phyloP scores from a whole-genome alignment of 1,140 invertebrate genomes.

The Tyrophagus putrescentiae region DNA sequence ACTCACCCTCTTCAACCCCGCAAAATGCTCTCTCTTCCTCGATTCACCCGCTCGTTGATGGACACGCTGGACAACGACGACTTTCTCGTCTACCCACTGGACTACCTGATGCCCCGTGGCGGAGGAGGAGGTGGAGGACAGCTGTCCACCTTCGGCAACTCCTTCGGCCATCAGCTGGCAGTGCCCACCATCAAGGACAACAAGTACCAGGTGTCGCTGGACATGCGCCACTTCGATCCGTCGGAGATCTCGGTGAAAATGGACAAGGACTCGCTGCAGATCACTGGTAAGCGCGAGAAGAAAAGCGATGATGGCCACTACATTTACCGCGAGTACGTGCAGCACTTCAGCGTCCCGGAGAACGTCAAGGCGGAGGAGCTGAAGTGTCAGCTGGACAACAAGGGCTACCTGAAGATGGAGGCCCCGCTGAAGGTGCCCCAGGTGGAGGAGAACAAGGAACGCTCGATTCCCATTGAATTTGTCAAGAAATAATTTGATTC shows the following conservation, averaged over 20 bases:
- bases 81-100: not conserved
- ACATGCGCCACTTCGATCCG: constrained; percentile 18
- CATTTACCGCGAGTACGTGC: constrained; percentile 8
- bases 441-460: not conserved
- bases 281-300: constrained; percentile 20
- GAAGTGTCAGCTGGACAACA: constrained; percentile 2
- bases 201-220: constrained; percentile 17
- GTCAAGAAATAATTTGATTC: too few species aligned
- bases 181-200: constrained; percentile 1
- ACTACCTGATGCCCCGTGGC: not conserved
- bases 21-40: not conserved
- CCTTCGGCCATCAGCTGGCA: not conserved
- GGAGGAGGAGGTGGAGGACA: too few species aligned
- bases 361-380: constrained; percentile 7
- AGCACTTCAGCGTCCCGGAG: not conserved
- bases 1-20: too few species aligned
- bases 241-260: constrained; percentile 19
- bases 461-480: not conserved
- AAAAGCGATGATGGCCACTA: constrained; percentile 18
- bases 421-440: not conserved
- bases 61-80: not conserved
- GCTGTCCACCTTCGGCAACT: too few species aligned
- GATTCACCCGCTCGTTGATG: not conserved
- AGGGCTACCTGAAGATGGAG: not conserved
- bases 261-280: constrained; percentile 13